A percentile compares a stretch with the other conserved stretches of the same genome.
Conservation (phyloP, 1,140 invertebrate genomes). For the Hormaphis cornu region DNA sequence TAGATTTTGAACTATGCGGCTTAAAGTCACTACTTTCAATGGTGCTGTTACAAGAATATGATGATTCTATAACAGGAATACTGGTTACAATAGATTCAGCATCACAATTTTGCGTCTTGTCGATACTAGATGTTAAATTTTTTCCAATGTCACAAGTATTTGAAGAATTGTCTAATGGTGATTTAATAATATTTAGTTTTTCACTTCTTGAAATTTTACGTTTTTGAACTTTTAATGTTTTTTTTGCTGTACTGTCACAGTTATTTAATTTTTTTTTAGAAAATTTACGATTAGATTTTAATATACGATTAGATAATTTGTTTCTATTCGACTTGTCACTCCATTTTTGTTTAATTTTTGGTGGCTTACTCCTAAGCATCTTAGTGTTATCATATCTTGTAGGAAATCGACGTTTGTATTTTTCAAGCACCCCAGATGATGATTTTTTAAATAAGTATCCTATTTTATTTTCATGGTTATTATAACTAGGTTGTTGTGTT, state of each 20-base stretch:
- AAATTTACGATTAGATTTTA: background rate
- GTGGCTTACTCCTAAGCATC: background rate
- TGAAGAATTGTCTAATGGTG: background rate
- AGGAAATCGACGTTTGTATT: no score
- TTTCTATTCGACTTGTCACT: background rate
- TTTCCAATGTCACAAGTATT: background rate
- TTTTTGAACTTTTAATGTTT: background rate
- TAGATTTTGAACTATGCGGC: background rate
- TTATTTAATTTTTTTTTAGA: background rate
- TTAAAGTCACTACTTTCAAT: background rate
- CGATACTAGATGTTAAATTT: background rate
- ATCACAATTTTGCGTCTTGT: background rate
- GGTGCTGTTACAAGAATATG: background rate
- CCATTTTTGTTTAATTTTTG: background rate
- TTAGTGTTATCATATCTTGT: no score
- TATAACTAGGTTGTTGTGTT: no score
- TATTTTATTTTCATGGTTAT: no score
- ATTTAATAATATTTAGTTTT: background rate
- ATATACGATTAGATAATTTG: background rate
- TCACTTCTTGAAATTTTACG: background rate
- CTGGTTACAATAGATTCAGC: background rate
- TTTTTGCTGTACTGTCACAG: background rate
- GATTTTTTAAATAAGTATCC: background rate
- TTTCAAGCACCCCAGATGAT: background rate
- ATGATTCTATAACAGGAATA: background rate